Conservation (phyloP, 37 sponge, comb jelly and placozoan species). For the Halichondria panicea region DNA sequence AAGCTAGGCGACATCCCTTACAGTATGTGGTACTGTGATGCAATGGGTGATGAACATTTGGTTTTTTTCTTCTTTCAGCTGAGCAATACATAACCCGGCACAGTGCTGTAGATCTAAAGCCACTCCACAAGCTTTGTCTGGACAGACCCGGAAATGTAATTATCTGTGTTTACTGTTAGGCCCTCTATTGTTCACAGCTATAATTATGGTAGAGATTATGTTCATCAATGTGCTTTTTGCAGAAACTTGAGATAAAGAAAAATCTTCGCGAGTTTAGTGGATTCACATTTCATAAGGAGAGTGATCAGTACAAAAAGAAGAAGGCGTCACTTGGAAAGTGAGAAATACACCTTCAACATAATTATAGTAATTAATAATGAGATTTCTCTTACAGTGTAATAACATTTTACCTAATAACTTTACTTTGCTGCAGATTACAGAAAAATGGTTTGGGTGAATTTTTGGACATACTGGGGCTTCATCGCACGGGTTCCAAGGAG, state of each 20-base stretch:
- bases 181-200: too few relatives aligned
- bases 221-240: too few relatives aligned
- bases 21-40: neutral
- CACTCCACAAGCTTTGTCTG: slow-evolving; percentile 41
- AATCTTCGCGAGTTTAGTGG: slow-evolving; percentile 45
- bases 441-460: slow-evolving; percentile 1
- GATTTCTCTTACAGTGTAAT: neutral
- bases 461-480: slow-evolving; percentile 7
- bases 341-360: neutral
- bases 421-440: neutral
- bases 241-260: slow-evolving; percentile 40
- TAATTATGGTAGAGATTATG: too few relatives aligned
- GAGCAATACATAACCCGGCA: slow-evolving; percentile 9
- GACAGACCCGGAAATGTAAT: slow-evolving; percentile 41
- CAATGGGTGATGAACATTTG: neutral
- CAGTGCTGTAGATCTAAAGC: slow-evolving; percentile 25
- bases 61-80: slow-evolving; percentile 14
- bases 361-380: neutral
- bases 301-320: slow-evolving; percentile 14
- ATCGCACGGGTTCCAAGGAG: slow-evolving; percentile 21
- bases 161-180: too few relatives aligned
- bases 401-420: neutral
- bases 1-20: slow-evolving; percentile 28
- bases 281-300: slow-evolving; percentile 25
- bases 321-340: slow-evolving; percentile 29